A percentile compares a stretch with the other conserved stretches of the same genome.
phyloP scores from a whole-genome alignment of 2,113 vertebrate species.

The Euleptes europaea region DNA sequence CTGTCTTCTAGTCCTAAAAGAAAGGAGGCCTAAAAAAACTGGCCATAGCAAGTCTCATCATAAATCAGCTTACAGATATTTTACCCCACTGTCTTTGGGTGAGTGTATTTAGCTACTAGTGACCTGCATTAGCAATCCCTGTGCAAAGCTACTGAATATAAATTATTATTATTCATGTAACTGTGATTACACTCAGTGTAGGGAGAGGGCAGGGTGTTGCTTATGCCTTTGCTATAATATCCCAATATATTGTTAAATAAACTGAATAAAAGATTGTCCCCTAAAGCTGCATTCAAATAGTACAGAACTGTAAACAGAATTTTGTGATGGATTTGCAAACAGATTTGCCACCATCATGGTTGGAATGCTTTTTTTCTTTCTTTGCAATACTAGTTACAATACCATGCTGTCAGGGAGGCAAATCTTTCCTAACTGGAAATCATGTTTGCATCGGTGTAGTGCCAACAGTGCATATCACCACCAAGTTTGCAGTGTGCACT shows the following conservation, averaged over 20 bases:
- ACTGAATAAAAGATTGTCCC: conserved; percentile 21
- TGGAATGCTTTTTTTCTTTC: conserved; percentile 16
- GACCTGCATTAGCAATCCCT: not conserved
- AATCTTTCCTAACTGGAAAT: conserved; percentile 46
- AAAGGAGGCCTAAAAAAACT: not conserved
- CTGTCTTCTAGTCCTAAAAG: too few species aligned
- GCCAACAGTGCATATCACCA: too few species aligned
- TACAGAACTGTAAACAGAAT: not conserved
- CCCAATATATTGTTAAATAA: not conserved
- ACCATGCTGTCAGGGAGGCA: conserved; percentile 49
- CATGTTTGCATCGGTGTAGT: too few species aligned
- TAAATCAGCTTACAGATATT: not conserved
- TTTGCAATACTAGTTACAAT: conserved; percentile 31
- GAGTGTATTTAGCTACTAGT: not conserved
- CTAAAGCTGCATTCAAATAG: conserved; percentile 9
- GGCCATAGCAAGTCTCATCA: not conserved
- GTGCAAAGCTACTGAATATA: not conserved
- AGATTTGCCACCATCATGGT: not conserved
- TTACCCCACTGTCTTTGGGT: not conserved
- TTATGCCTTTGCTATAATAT: not conserved
- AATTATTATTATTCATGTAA: too few species aligned
- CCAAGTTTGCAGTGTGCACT: too few species aligned
- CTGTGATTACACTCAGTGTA: not conserved
- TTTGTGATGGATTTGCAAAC: not conserved
- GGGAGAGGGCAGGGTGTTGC: not conserved